phyloP scores from a whole-genome alignment of 2,797 vertebrate species.

The Onychomys arenicola region DNA sequence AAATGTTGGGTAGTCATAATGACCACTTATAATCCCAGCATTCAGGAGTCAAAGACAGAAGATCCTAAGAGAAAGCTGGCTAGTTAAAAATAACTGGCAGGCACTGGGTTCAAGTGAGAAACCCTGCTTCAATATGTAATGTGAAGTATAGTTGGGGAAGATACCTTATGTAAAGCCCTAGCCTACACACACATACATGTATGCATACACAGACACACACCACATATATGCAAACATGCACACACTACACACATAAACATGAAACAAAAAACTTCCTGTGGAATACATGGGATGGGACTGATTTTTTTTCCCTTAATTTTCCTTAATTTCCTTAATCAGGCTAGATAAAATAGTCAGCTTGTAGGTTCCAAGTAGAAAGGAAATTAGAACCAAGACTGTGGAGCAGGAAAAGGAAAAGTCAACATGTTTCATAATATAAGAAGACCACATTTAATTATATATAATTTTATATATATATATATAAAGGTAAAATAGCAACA shows the following conservation, averaged over 20 bases:
- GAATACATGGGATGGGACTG: background rate
- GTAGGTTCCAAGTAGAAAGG: background rate
- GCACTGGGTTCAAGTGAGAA: background rate
- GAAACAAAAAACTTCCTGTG: background rate
- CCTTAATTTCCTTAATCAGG: background rate
- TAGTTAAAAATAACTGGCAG: background rate
- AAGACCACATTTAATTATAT: conserved; percentile 19
- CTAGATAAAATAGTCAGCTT: background rate
- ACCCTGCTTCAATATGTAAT: background rate
- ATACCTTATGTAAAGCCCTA: background rate
- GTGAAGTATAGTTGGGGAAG: background rate
- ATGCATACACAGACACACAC: background rate
- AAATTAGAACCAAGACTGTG: conserved; percentile 7
- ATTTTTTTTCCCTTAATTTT: background rate
- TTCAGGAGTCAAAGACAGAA: background rate
- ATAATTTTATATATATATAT: conserved; percentile 28
- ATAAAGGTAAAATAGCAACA: conserved; percentile 51
- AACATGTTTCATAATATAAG: background rate
- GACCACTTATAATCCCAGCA: background rate
- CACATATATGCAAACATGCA: background rate
- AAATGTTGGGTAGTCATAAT: background rate
- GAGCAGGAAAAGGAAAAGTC: background rate
- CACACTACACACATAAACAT: background rate
- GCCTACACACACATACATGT: background rate
- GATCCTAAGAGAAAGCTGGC: background rate